phyloP scores from a whole-genome alignment of 2,113 vertebrate species.

The Sander lucioperca region DNA sequence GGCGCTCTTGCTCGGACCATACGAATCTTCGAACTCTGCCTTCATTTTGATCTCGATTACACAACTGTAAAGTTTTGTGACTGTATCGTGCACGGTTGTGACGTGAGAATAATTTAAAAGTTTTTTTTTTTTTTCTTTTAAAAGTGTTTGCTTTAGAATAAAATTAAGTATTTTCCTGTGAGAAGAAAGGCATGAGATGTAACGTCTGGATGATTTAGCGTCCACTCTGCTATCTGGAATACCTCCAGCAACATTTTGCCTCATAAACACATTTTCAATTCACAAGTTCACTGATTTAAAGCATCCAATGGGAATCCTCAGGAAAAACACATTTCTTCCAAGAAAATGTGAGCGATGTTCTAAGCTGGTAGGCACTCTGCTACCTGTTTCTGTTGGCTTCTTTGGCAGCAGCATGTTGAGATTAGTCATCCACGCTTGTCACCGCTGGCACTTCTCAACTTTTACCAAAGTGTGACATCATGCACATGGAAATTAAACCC shows the following conservation, averaged over 20 bases:
- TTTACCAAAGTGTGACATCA: conserved; percentile 69
- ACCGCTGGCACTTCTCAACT: conserved; percentile 47
- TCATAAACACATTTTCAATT: conserved; percentile 58
- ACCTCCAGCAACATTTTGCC: conserved; percentile 25
- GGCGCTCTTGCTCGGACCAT: no score
- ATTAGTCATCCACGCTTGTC: conserved; percentile 65
- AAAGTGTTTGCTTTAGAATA: background rate
- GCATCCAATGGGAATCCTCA: conserved; percentile 40
- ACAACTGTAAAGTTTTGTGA: no score
- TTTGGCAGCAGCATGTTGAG: conserved; percentile 34
- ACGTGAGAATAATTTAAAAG: background rate
- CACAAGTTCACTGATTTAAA: conserved; percentile 59
- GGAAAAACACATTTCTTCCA: conserved; percentile 20
- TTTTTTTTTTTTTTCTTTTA: no score
- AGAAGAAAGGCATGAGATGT: background rate
- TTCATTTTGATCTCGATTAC: no score
- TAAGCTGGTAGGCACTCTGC: conserved; percentile 23
- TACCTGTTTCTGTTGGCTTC: conserved; percentile 50
- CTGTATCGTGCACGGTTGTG: no score
- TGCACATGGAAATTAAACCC: conserved; percentile 64
- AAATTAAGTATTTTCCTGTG: background rate
- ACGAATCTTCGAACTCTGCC: no score
- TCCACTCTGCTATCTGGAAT: conserved; percentile 9
- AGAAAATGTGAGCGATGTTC: conserved; percentile 23
- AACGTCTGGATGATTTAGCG: conserved; percentile 4